Evolutionary conservation across 2,113 vertebrate genomes (phyloP).

Genomic region (Corapipo altera): DNA sequence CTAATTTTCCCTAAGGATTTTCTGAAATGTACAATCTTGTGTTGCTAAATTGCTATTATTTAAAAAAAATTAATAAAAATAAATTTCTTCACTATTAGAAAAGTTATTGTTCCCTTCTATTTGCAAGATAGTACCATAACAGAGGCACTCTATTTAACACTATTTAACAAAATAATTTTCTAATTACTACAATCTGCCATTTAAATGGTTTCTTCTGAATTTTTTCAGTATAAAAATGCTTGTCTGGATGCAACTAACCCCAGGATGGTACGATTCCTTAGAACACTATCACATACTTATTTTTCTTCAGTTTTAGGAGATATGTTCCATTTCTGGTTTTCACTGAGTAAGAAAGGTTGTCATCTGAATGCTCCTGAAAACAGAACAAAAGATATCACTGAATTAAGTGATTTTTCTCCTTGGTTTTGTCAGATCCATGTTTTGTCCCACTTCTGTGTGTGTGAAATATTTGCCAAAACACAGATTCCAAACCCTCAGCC

Average conservation of each 20-base stretch:
- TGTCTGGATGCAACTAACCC: background rate
- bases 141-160: background rate
- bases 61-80: background rate
- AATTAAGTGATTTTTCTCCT: background rate
- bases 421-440: background rate
- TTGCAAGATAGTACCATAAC: background rate
- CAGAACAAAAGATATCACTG: background rate
- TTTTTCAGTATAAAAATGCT: background rate
- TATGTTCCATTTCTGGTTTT: slow-evolving; percentile 64
- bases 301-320: slow-evolving; percentile 65
- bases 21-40: background rate
- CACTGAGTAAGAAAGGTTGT: slow-evolving; percentile 58
- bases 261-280: background rate
- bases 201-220: background rate
- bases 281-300: slow-evolving; percentile 58
- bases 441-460: background rate
- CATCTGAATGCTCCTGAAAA: slow-evolving; percentile 57
- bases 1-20: background rate
- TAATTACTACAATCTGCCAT: background rate
- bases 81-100: background rate
- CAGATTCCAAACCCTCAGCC: background rate
- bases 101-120: background rate
- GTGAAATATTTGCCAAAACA: background rate
- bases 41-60: background rate
- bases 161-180: background rate